Percentiles rank a stretch among this genome's conserved stretches.
These are phyloP conservation scores for Stichopus chloronotus DNA, from an alignment of 35 echinoderm and acorn worm genomes.

Conservation along the genomic window DNA sequence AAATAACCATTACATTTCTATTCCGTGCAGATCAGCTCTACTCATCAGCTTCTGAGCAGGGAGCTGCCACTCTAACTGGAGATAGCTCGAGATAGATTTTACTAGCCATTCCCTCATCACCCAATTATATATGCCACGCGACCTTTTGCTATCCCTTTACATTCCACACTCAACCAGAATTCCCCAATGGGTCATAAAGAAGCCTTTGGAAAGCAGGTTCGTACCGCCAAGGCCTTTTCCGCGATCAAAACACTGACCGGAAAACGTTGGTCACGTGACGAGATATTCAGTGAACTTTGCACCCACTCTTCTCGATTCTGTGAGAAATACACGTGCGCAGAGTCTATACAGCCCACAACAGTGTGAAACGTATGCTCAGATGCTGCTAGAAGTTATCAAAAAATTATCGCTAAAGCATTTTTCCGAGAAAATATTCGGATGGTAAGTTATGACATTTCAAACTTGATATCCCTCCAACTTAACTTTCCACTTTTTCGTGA, in stretches of 20 bases:
- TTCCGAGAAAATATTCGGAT: too few species aligned
- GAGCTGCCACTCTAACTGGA: slow-evolving; percentile 11
- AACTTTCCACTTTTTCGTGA: too few species aligned
- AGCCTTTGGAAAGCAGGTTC: background rate
- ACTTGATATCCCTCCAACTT: too few species aligned
- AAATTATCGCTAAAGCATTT: too few species aligned
- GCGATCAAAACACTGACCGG: background rate
- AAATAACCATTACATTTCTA: background rate
- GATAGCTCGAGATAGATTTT: background rate
- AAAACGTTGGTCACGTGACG: too few species aligned
- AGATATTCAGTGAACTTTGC: too few species aligned
- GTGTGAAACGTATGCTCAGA: too few species aligned
- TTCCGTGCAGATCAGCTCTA: slow-evolving; percentile 42
- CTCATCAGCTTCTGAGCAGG: slow-evolving; percentile 35
- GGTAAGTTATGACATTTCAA: too few species aligned
- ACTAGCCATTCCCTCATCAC: background rate
- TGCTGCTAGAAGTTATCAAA: too few species aligned
- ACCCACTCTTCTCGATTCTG: too few species aligned
- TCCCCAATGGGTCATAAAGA: slow-evolving; percentile 9
- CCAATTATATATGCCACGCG: background rate
- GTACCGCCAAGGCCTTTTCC: background rate
- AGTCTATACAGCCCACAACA: too few species aligned
- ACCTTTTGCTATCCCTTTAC: background rate
- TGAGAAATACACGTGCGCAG: too few species aligned
- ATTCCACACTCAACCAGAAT: background rate